Conservation (phyloP, 37 sponge, comb jelly and placozoan species). For the Trichoplax adhaerens region DNA sequence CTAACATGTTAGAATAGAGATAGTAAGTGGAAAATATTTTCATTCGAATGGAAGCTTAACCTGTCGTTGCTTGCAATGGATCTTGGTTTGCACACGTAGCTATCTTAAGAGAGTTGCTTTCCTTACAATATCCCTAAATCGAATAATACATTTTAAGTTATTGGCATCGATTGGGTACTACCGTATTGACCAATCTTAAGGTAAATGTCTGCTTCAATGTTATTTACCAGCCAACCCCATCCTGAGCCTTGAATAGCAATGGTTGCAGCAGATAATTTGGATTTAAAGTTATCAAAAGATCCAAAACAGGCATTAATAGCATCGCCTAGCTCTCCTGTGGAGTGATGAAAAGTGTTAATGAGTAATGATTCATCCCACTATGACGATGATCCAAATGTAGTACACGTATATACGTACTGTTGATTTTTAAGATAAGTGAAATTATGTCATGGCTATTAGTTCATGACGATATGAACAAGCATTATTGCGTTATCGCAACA, state of each 20-base stretch:
- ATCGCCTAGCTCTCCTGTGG: slow-evolving; percentile 38
- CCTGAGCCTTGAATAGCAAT: slow-evolving; percentile 83
- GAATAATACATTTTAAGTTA: no score
- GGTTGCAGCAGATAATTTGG: slow-evolving; percentile 42
- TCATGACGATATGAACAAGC: no score
- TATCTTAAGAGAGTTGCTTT: slow-evolving; percentile 30
- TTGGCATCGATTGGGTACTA: no score
- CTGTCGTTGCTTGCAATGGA: slow-evolving; percentile 71
- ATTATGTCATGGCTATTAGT: no score
- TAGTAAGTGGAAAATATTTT: neutral
- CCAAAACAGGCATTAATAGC: slow-evolving; percentile 80
- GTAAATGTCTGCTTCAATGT: no score
- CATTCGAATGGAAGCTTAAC: slow-evolving; percentile 6
- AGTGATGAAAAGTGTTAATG: no score
- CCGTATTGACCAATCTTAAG: no score
- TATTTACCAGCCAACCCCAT: slow-evolving; percentile 91
- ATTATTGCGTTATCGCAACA: no score
- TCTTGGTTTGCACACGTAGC: slow-evolving; percentile 82
- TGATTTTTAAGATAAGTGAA: no score
- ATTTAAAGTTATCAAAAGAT: slow-evolving; percentile 53
- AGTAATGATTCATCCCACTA: no score
- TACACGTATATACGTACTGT: no score
- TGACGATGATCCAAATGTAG: no score
- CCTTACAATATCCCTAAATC: slow-evolving; percentile 53
- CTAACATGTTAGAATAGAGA: neutral